phyloP scores from a whole-genome alignment of 2,797 vertebrate species.

The Austrolebias charrua region DNA sequence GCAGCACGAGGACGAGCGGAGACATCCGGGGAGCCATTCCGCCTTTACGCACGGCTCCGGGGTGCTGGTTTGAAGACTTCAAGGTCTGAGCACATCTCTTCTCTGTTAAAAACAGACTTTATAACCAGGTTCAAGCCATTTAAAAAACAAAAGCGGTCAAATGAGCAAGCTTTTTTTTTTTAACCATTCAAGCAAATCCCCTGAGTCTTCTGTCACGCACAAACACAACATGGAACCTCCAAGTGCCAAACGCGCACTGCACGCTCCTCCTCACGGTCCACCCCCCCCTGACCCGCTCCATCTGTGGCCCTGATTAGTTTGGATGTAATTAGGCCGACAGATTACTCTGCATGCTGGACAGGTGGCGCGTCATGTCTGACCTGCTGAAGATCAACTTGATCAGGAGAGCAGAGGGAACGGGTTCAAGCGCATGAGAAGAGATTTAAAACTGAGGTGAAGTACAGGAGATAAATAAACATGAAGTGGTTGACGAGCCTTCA shows the following conservation, averaged over 20 bases:
- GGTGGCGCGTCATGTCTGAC: slow-evolving; percentile 16
- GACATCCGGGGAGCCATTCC: slow-evolving; percentile 40
- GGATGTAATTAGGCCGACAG: slow-evolving; percentile 50
- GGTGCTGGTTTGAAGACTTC: background rate
- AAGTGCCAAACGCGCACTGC: slow-evolving; percentile 24
- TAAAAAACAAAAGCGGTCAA: background rate
- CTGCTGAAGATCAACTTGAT: slow-evolving; percentile 8
- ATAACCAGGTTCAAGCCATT: slow-evolving; percentile 19
- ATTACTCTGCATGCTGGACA: slow-evolving; percentile 33
- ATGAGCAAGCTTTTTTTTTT: no score
- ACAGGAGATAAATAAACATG: background rate
- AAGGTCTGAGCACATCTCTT: slow-evolving; percentile 37
- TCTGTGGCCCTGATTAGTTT: slow-evolving; percentile 56
- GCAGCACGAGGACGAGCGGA: slow-evolving; percentile 37
- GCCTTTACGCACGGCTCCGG: slow-evolving; percentile 21
- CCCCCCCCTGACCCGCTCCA: slow-evolving; percentile 46
- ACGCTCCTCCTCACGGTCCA: slow-evolving; percentile 42
- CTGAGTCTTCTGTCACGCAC: background rate
- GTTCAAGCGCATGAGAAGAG: background rate
- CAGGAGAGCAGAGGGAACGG: background rate
- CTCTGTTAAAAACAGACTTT: background rate
- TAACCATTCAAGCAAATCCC: slow-evolving; percentile 8
- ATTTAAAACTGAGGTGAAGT: no score
- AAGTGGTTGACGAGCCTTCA: background rate
- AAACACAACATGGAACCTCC: slow-evolving; percentile 2